phyloP scores from a whole-genome alignment of 2,797 vertebrate species.

The Scarus forsteni region DNA sequence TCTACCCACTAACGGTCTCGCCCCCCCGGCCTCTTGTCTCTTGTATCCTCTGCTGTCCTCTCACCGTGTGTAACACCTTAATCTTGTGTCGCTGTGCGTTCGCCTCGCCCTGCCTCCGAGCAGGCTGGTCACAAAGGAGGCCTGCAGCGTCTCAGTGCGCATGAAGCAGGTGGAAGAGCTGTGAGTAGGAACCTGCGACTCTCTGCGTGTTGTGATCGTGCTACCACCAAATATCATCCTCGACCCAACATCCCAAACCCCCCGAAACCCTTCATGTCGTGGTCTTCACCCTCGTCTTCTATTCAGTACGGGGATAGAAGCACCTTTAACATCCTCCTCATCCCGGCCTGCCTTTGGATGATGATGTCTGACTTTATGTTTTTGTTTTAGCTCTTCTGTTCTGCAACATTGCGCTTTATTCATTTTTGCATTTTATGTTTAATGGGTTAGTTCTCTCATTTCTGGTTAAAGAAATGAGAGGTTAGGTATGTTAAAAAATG shows the following conservation, averaged over 20 bases:
- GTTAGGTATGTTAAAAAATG: no score
- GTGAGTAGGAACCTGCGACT: conserved; percentile 92
- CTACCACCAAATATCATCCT: conserved; percentile 29
- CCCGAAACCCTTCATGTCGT: conserved; percentile 13
- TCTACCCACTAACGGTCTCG: conserved; percentile 34
- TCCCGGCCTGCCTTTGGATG: conserved; percentile 38
- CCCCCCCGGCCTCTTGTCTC: conserved; percentile 41
- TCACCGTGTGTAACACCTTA: conserved; percentile 86
- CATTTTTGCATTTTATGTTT: not conserved
- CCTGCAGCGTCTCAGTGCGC: conserved; percentile 99
- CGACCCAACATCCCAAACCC: conserved; percentile 11
- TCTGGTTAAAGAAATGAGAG: not conserved
- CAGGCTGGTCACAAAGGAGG: conserved; percentile 97
- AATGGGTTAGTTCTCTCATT: not conserved
- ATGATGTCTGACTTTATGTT: conserved; percentile 3
- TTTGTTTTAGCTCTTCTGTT: conserved; percentile 11
- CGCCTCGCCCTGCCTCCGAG: conserved; percentile 80
- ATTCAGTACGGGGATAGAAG: conserved; percentile 76
- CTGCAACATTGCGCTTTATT: not conserved
- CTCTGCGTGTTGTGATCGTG: conserved; percentile 68
- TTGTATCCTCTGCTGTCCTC: conserved; percentile 54
- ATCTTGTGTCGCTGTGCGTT: conserved; percentile 87
- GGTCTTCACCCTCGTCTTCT: conserved; percentile 65
- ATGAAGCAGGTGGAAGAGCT: conserved; percentile 99
- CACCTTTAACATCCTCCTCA: conserved; percentile 28